Evolutionary conservation across 2,113 vertebrate genomes (phyloP).

Genomic region (Promerops cafer): DNA sequence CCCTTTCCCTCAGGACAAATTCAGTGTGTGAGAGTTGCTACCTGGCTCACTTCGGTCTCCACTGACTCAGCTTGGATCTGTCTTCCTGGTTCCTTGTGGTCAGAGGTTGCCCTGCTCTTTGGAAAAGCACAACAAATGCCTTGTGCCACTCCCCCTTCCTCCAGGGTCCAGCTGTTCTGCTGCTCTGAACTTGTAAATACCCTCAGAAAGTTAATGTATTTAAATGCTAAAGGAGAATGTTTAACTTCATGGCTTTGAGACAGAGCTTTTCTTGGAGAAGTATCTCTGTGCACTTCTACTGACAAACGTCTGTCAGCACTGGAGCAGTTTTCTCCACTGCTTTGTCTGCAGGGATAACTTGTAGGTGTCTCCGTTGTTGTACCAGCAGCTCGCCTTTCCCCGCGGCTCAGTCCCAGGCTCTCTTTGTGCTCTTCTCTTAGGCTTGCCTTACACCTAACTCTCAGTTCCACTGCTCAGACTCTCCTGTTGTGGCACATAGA

Average conservation of each 20-base stretch:
- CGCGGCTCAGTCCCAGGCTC: not conserved
- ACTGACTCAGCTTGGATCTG: not conserved
- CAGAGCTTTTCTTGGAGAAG: conserved; percentile 43
- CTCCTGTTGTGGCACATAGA: not conserved
- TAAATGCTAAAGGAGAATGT: conserved; percentile 67
- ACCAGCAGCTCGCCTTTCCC: not conserved
- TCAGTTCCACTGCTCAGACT: not conserved
- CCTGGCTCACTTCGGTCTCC: not conserved
- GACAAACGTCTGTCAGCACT: conserved; percentile 57
- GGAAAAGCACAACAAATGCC: conserved; percentile 58
- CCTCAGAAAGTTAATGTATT: conserved; percentile 62
- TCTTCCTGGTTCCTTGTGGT: not conserved
- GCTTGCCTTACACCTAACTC: not conserved
- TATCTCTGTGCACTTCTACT: conserved; percentile 61
- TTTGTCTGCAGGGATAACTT: conserved; percentile 54
- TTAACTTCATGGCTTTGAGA: conserved; percentile 62
- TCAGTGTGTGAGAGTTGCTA: not conserved
- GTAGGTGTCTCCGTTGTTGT: not conserved
- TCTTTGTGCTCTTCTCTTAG: not conserved
- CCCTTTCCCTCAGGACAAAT: not conserved
- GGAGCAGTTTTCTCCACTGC: conserved; percentile 60
- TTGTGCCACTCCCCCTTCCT: conserved; percentile 37
- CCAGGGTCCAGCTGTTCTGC: conserved; percentile 39
- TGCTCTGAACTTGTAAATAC: conserved; percentile 67
- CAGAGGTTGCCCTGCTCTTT: conserved; percentile 1